These are phyloP conservation scores for Peromyscus aztecus DNA, from an alignment of 2,797 vertebrate species.

Conservation along the genomic window DNA sequence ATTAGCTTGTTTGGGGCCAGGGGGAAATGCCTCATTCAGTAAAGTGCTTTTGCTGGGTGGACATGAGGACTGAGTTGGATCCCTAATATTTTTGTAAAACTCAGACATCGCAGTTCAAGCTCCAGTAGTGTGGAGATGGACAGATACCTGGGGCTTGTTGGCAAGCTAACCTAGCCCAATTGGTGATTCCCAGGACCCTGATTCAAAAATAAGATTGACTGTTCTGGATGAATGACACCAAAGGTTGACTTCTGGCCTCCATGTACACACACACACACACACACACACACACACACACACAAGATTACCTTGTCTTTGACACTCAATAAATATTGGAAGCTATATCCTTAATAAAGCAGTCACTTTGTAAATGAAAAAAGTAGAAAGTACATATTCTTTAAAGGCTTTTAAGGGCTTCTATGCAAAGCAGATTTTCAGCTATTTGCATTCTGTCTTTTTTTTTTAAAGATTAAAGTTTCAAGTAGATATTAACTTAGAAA, in stretches of 20 bases:
- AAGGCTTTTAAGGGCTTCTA: background rate
- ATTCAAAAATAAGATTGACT: background rate
- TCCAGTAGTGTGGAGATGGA: background rate
- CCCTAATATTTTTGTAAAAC: background rate
- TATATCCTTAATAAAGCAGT: background rate
- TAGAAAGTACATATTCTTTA: background rate
- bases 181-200: background rate
- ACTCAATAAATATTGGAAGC: background rate
- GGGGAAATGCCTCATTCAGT: background rate
- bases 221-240: background rate
- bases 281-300: background rate
- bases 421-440: conserved; percentile 13
- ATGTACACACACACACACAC: background rate
- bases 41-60: background rate
- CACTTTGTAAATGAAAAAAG: background rate
- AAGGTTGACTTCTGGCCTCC: background rate
- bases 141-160: background rate
- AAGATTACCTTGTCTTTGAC: background rate
- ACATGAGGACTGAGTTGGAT: too few species aligned
- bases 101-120: background rate
- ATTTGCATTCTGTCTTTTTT: background rate
- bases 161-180: background rate
- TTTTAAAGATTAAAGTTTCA: conserved; percentile 8
- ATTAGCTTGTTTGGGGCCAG: background rate
- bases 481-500: background rate